Evolutionary conservation across 2,888 invertebrate genomes (phyloP), one percentile per base, ranked within the genome.

Genomic region (Podabrus alpinus): DNA sequence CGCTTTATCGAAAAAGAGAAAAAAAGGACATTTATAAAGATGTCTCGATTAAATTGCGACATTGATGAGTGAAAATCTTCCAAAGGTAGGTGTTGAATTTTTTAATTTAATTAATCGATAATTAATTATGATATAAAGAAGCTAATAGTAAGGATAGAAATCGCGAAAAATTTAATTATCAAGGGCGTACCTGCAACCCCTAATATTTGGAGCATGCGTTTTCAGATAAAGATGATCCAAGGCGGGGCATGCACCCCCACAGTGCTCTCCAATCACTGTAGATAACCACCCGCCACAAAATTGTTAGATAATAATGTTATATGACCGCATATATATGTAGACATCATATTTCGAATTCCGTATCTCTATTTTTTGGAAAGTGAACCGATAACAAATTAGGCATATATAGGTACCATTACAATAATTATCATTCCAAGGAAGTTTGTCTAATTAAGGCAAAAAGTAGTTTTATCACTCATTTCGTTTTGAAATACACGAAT

Each of bases 291-390:
- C 82, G 82, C 82, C 83, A 78, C 82, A 82, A 81, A 83, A 82
- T 80, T 81, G 80, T 81, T 79, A 71, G 82, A 82, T 85, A 85
- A 85, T 84, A 83, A 84, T 83, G 83, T 84, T 81, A 82, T 80
- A 80, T 77, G 78, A 81, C 81, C 82, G 77, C 81, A 79, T 73
- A 74, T 79, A 77, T 72, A 74, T 75, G 76, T n/a, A 45, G 45
- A 45, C 45, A 74, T 74, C 74, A 71, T 72, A 75, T 75, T 69
- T 21, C 15, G 59, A 16, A 71, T 71, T 74, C 74, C 71, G 13
- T 29, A 17, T 17, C 59, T 19, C 25, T 74, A 25, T 62, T 73
- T 61, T 66, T 73, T 45, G 2, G 62, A 21, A 64, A 64, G 19
- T 19, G 19, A n/a, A 4, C n/a, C 45, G n/a, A n/a, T 45, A 45